These are phyloP conservation scores for Eupithecia exiguata DNA, from an alignment of 2,888 invertebrate species.

Conservation along the genomic window DNA sequence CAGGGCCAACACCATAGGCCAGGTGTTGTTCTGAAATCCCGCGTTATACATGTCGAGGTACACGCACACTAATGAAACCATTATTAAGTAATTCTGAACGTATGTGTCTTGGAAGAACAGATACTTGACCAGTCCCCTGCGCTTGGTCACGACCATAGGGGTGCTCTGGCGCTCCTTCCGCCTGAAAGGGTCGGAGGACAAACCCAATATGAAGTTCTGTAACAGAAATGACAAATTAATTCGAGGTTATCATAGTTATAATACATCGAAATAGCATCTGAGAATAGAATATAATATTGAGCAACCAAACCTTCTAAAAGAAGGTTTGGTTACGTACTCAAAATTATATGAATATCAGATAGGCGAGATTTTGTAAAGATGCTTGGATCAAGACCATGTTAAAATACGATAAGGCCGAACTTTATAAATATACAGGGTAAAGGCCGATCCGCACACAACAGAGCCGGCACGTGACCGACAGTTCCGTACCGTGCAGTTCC, in stretches of 20 bases:
- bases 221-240: background rate
- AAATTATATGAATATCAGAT: too few relatives aligned
- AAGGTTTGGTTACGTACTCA: too few relatives aligned
- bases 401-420: background rate
- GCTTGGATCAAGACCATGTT: background rate
- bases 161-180: conserved; percentile 36
- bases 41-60: conserved; percentile 68
- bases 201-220: conserved; percentile 60
- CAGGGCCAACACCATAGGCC: conserved; percentile 50
- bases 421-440: background rate
- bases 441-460: too few relatives aligned
- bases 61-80: conserved; percentile 59
- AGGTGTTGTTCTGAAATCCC: conserved; percentile 64
- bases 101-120: conserved; percentile 53
- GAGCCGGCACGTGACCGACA: too few relatives aligned
- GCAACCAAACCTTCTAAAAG: too few relatives aligned
- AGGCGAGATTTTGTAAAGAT: background rate
- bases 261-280: too few relatives aligned
- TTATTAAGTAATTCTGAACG: conserved; percentile 59
- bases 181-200: conserved; percentile 32
- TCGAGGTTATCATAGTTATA: background rate
- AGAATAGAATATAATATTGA: background rate
- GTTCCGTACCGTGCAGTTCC: too few relatives aligned
- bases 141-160: conserved; percentile 31
- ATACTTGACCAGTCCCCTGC: conserved; percentile 47